phyloP scores from a whole-genome alignment of 2,113 vertebrate genomes.

The Oncorhynchus keta region DNA sequence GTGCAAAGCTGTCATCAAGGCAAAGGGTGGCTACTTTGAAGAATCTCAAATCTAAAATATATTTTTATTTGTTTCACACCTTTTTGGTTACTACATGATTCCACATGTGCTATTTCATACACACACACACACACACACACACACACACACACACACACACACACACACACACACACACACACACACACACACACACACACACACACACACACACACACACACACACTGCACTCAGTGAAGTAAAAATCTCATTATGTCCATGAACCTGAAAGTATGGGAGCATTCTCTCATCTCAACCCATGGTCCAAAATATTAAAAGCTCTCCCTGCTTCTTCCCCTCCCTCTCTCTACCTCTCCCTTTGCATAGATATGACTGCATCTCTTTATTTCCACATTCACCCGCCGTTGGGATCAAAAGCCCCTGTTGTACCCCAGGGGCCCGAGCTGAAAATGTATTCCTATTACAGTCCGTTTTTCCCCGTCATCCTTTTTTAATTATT shows the following conservation, averaged over 20 bases:
- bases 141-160: background rate
- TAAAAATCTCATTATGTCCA: conserved; percentile 76
- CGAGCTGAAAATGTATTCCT: conserved; percentile 88
- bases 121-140: too few species aligned
- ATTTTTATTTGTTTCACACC: too few species aligned
- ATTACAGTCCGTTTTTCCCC: conserved; percentile 81
- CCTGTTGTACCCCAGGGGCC: conserved; percentile 41
- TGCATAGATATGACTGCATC: conserved; percentile 62
- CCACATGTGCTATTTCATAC: too few species aligned
- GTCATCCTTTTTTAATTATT: conserved; percentile 77
- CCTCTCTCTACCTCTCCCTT: conserved; percentile 34
- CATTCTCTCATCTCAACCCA: conserved; percentile 68
- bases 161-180: background rate
- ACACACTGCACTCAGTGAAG: conserved; percentile 60
- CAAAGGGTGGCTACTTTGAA: too few species aligned
- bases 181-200: conserved; percentile 24
- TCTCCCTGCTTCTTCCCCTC: conserved; percentile 31
- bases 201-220: conserved; percentile 14
- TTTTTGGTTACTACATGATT: too few species aligned
- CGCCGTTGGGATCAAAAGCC: conserved; percentile 62
- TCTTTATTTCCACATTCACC: conserved; percentile 50
- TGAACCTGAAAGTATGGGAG: conserved; percentile 76
- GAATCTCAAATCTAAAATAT: too few species aligned
- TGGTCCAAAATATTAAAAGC: conserved; percentile 73
- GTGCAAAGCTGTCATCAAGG: too few species aligned